Base-by-base conservation (phyloP, 2,888 invertebrate genomes). In the Thereva nobilitata region DNA sequence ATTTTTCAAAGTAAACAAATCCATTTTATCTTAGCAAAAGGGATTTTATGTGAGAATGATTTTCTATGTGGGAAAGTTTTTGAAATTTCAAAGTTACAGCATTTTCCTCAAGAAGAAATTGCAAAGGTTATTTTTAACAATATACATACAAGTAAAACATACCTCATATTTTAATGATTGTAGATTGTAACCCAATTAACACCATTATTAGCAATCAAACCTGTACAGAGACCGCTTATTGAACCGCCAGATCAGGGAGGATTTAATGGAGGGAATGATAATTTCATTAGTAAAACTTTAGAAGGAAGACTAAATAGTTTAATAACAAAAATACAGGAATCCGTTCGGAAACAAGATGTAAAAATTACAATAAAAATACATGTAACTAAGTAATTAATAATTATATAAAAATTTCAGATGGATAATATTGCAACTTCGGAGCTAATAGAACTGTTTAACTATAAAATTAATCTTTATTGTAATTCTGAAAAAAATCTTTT, bases 401-500 rank as follows among this genome's bases (percentile, higher is more conserved):
- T 2, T 23, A 23, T 23, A 6, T 2, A 40, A 49, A n/a, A 10
- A 42, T 68, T 71, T 42, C 23, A 72, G 71, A 64, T 79, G 10
- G 74, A 78, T n/a, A 74, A 78, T 66, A 71, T 77, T 7, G 76
- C 79, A 2, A 77, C 78, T 4, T 79, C 80, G 0, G 79, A 80
- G 71, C 74, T 80, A 40, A 77, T 80, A 63, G 79, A 80, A 67
- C 57, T 80, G 40, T 80, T 78, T 42, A 78, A 77, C 59, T 78
- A 79, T 70, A 80, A 79, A 73, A 76, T 78, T 42, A 75, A 79
- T 44, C 77, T 78, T 66, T 75, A 76, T 9, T 75, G 73, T 42
- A 73, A 74, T 12, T 69, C 73, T 5, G 72, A 77, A 44, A 71
- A 69, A 8, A 73, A 73, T 49, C 74, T 79, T 73, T 73, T 75